A percentile compares a stretch with the other conserved stretches of the same genome.
These are phyloP conservation scores for Lagopus leucura DNA, from an alignment of 2,113 vertebrate species.

Conservation along the genomic window DNA sequence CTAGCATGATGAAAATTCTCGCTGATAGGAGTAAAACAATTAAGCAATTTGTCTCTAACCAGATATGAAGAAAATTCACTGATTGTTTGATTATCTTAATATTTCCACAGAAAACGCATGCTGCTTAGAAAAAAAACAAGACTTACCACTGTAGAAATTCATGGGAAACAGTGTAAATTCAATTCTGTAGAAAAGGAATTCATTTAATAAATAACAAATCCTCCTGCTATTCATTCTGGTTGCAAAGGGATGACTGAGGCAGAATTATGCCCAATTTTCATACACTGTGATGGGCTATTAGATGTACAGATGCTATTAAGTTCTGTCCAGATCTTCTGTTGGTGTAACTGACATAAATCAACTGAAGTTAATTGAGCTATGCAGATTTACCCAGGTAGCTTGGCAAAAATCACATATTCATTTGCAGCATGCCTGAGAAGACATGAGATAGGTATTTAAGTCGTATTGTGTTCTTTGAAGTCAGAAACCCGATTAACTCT, in stretches of 20 bases:
- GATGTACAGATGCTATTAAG: not conserved
- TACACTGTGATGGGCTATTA: not conserved
- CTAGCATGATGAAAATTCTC: not conserved
- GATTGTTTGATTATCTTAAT: not conserved
- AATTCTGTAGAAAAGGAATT: not conserved
- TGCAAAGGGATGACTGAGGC: not conserved
- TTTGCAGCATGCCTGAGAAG: not conserved
- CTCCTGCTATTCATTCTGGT: not conserved
- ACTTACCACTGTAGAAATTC: not conserved
- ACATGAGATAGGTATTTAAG: not conserved
- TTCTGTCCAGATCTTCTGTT: not conserved
- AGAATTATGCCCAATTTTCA: slow-evolving; percentile 17
- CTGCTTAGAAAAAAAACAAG: not conserved
- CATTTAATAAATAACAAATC: slow-evolving; percentile 34
- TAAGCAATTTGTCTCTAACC: not conserved
- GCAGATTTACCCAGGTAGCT: slow-evolving; percentile 4
- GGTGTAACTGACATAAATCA: slow-evolving; percentile 7
- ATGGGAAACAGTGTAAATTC: not conserved
- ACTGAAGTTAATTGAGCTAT: slow-evolving; percentile 19
- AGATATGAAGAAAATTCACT: not conserved
- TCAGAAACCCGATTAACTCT: slow-evolving; percentile 27
- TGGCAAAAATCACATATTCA: slow-evolving; percentile 22
- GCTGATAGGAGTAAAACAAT: slow-evolving; percentile 1
- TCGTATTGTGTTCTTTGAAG: not conserved
- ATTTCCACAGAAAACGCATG: not conserved